phyloP scores from a whole-genome alignment of 1,140 invertebrate species.

The Goniozus legneri region DNA sequence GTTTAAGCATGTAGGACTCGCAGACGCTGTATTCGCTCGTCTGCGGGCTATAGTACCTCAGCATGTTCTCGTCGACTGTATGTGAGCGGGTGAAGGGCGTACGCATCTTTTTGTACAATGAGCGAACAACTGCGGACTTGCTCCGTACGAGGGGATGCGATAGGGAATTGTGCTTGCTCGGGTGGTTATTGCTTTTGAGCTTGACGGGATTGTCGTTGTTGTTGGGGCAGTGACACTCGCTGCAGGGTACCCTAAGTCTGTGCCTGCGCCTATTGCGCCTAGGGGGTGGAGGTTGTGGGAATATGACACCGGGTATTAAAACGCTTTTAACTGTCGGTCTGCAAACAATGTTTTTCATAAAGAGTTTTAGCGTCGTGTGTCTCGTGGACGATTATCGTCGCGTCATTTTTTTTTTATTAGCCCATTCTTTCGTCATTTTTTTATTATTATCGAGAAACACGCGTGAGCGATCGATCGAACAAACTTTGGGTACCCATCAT shows the following conservation, averaged over 20 bases:
- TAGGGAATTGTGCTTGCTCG: conserved; percentile 40
- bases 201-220: conserved; percentile 33
- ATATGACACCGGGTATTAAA: conserved; percentile 54
- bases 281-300: conserved; percentile 47
- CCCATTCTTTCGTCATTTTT: background rate
- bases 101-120: conserved; percentile 52
- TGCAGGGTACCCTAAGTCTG: conserved; percentile 53
- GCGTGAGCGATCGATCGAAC: conserved; percentile 31
- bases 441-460: conserved; percentile 12
- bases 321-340: conserved; percentile 57
- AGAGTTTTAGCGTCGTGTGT: conserved; percentile 40
- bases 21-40: conserved; percentile 47
- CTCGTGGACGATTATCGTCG: conserved; percentile 23
- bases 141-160: conserved; percentile 53
- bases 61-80: conserved; percentile 49
- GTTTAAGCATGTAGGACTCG: conserved; percentile 41
- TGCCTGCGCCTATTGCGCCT: conserved; percentile 55
- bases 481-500: too few species aligned
- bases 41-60: conserved; percentile 46
- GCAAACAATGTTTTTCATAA: conserved; percentile 53
- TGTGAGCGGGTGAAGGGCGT: conserved; percentile 50
- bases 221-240: conserved; percentile 49
- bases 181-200: conserved; percentile 21
- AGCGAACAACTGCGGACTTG: conserved; percentile 56
- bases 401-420: background rate